A percentile compares a stretch with the other conserved stretches of the same genome.
Evolutionary conservation across 2,113 vertebrate genomes (phyloP).

Genomic region (Phrynosoma platyrhinos): DNA sequence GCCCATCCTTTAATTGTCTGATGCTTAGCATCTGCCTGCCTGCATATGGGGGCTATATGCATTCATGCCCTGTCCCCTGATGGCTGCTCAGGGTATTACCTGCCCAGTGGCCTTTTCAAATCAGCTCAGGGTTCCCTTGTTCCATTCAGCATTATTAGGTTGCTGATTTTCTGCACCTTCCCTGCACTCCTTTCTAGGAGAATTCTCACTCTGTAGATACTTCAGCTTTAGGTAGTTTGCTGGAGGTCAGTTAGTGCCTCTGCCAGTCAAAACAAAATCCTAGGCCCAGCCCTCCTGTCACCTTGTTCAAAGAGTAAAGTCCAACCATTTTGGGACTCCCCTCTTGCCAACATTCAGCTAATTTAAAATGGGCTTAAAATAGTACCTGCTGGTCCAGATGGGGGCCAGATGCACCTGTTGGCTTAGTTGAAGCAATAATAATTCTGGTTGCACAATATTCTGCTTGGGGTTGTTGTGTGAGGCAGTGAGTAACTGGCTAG

Average conservation of each 20-base stretch:
- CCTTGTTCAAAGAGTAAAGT: neutral
- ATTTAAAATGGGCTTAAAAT: neutral
- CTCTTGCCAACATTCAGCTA: neutral
- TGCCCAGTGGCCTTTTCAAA: conserved; percentile 44
- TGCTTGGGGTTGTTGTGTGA: neutral
- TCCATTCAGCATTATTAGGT: conserved; percentile 30
- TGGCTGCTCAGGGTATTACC: conserved; percentile 39
- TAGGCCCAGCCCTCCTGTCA: neutral
- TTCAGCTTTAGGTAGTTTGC: conserved; percentile 5
- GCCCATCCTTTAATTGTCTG: neutral
- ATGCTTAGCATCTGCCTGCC: conserved; percentile 39
- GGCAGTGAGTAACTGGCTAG: neutral
- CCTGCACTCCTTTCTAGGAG: neutral
- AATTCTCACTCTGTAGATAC: neutral
- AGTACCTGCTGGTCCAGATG: neutral
- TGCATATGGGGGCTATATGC: conserved; percentile 23
- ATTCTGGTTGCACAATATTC: neutral
- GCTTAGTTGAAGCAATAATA: conserved; percentile 34
- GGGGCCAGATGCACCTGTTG: neutral
- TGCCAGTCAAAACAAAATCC: neutral
- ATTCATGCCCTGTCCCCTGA: conserved; percentile 21
- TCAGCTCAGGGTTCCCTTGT: conserved; percentile 37
- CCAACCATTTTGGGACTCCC: neutral
- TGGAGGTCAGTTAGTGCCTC: neutral
- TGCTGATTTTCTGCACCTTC: conserved; percentile 28